phyloP scores from a whole-genome alignment of 1,140 invertebrate genomes.

The Periplaneta americana region DNA sequence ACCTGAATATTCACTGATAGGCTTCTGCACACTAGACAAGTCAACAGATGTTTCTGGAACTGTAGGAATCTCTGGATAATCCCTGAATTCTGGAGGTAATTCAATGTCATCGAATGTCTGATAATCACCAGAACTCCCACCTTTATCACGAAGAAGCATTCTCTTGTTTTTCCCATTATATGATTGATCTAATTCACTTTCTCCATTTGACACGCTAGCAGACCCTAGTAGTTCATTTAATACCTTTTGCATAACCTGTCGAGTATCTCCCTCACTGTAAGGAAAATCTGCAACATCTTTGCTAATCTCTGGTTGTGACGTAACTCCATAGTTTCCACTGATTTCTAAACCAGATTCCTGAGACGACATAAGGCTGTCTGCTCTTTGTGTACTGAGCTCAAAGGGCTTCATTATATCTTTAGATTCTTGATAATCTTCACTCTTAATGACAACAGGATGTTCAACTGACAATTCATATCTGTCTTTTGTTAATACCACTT shows the following conservation, averaged over 20 bases:
- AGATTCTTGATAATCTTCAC: neutral
- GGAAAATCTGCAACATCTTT: neutral
- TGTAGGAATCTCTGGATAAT: conserved; percentile 27
- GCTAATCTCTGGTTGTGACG: neutral
- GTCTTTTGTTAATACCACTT: neutral
- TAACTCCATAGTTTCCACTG: neutral
- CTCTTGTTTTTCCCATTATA: neutral
- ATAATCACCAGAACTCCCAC: conserved; percentile 13
- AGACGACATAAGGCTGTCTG: neutral
- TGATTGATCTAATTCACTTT: neutral
- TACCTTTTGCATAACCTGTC: neutral
- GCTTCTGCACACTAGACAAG: conserved; percentile 19
- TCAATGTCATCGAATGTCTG: conserved; percentile 13
- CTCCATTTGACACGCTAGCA: neutral
- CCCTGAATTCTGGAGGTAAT: conserved; percentile 5
- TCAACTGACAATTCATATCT: neutral
- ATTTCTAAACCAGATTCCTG: neutral
- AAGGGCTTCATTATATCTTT: neutral
- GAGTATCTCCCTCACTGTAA: neutral
- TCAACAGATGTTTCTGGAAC: conserved; percentile 27
- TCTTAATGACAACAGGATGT: neutral
- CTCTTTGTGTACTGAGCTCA: neutral
- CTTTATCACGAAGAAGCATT: neutral
- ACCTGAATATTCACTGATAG: neutral
- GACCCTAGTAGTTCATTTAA: neutral